Evolutionary conservation across 2,888 invertebrate species (phyloP).

Genomic region (Lithophane socia): DNA sequence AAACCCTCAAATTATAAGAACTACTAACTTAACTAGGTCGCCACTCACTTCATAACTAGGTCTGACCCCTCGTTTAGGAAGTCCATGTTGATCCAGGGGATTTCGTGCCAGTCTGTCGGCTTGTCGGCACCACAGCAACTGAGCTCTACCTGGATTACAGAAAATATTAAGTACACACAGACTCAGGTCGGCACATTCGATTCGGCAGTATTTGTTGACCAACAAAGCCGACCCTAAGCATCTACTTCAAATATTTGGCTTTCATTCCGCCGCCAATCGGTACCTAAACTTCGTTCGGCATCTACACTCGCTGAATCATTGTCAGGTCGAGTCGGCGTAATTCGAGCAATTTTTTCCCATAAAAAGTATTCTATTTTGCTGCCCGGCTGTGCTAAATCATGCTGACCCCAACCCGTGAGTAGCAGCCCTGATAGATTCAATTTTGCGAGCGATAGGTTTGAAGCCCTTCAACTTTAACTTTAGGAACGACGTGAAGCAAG

Average conservation of each 20-base stretch:
- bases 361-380: background rate
- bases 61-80: slow-evolving; percentile 84
- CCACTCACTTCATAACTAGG: slow-evolving; percentile 81
- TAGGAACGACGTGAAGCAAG: background rate
- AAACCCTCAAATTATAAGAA: background rate
- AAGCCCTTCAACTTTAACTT: background rate
- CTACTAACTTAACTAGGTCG: no score
- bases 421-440: background rate
- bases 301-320: background rate
- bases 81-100: slow-evolving; percentile 91
- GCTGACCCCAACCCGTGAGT: background rate
- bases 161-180: background rate
- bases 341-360: background rate
- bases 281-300: background rate
- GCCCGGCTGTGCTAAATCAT: background rate
- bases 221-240: background rate
- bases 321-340: background rate
- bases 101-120: slow-evolving; percentile 90
- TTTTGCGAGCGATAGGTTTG: no score
- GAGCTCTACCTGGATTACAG: slow-evolving; percentile 79
- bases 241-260: background rate
- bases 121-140: slow-evolving; percentile 90
- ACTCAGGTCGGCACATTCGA: background rate
- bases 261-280: background rate
- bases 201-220: background rate